phyloP scores from a whole-genome alignment of 2,113 vertebrate species.

The Catharus fuscescens region DNA sequence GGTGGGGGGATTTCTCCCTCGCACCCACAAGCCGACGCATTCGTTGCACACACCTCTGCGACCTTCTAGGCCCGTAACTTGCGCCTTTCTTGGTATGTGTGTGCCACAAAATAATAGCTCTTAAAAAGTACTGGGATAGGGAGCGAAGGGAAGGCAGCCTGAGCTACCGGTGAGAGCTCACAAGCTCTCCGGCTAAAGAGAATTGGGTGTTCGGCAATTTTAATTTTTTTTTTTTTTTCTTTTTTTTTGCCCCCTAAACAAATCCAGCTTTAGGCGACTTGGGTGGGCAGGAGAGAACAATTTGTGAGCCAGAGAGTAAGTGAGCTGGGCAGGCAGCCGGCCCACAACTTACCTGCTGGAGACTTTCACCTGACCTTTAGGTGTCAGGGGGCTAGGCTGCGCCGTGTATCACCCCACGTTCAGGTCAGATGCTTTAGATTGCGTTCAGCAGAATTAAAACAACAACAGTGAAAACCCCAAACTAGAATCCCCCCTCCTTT shows the following conservation, averaged over 20 bases:
- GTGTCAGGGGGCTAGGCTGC: slow-evolving; percentile 4
- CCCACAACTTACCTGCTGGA: slow-evolving; percentile 10
- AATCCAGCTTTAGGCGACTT: slow-evolving; percentile 66
- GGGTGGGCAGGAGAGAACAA: slow-evolving; percentile 71
- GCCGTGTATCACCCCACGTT: neutral
- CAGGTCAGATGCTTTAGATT: slow-evolving; percentile 3
- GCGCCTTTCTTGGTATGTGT: neutral
- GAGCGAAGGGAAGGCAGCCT: neutral
- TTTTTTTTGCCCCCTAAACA: slow-evolving; percentile 41
- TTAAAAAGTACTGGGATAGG: neutral
- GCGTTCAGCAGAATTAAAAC: neutral
- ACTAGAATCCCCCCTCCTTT: slow-evolving; percentile 20
- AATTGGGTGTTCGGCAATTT: neutral
- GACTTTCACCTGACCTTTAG: slow-evolving; percentile 54
- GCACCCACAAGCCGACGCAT: rapidly evolving
- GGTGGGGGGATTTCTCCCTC: neutral
- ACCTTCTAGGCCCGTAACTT: neutral
- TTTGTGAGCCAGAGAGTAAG: slow-evolving; percentile 42
- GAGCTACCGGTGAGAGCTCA: neutral
- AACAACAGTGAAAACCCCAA: neutral
- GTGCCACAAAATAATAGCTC: neutral
- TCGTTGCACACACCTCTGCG: neutral
- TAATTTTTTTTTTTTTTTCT: neutral
- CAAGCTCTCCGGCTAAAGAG: neutral
- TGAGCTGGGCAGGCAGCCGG: neutral